Evolutionary conservation across 2,888 invertebrate species (phyloP).

Genomic region (Cordilura impudica): DNA sequence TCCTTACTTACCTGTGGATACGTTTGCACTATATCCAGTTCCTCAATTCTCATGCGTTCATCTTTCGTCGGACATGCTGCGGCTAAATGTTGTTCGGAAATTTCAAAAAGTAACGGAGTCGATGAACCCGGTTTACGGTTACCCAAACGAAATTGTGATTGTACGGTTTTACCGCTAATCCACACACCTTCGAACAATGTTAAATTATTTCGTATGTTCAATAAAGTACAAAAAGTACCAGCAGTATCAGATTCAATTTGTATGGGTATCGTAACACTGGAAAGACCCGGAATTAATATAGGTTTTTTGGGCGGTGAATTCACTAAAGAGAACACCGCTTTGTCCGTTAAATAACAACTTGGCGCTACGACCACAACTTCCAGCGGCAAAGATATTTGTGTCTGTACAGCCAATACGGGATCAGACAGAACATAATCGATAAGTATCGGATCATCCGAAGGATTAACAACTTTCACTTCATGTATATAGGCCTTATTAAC

Average conservation of each 20-base stretch:
- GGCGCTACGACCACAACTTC: slow-evolving; percentile 75
- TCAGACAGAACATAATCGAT: slow-evolving; percentile 74
- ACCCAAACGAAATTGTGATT: slow-evolving; percentile 92
- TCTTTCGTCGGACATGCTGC: slow-evolving; percentile 27
- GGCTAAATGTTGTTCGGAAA: slow-evolving; percentile 80
- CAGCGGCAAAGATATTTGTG: slow-evolving; percentile 72
- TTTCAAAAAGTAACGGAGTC: slow-evolving; percentile 89
- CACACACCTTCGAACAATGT: slow-evolving; percentile 93
- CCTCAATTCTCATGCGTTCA: neutral
- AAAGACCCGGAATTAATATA: slow-evolving; percentile 69
- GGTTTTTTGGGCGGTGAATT: slow-evolving; percentile 66
- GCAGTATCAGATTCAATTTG: slow-evolving; percentile 71
- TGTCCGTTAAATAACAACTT: slow-evolving; percentile 74
- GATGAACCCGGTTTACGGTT: slow-evolving; percentile 89
- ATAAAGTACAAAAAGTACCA: slow-evolving; percentile 75
- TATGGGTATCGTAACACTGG: slow-evolving; percentile 71
- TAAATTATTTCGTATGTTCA: slow-evolving; percentile 89
- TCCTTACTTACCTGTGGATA: slow-evolving; percentile 68
- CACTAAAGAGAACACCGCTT: slow-evolving; percentile 72
- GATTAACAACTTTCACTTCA: slow-evolving; percentile 74
- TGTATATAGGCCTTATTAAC: slow-evolving; percentile 72
- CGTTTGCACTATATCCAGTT: neutral
- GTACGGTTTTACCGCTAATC: slow-evolving; percentile 89
- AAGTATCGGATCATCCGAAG: slow-evolving; percentile 72
- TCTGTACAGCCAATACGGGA: slow-evolving; percentile 71